Base-by-base conservation (phyloP, 2,888 invertebrate genomes). In the Smittia aterrima region DNA sequence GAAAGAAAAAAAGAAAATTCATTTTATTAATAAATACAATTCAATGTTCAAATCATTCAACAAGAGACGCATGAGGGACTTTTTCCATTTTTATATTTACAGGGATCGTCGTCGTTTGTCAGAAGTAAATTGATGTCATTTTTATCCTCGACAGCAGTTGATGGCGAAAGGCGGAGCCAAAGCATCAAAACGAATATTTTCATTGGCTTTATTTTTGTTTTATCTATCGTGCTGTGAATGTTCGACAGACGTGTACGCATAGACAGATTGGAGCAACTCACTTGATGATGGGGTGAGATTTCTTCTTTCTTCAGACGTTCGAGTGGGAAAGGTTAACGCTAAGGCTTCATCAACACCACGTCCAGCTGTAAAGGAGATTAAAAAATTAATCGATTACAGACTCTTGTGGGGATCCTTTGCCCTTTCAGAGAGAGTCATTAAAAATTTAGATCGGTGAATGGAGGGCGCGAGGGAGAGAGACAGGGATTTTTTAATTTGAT, bases 311-410 rank as follows among this genome's bases (percentile, higher is more conserved):
- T n/a, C n/a, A n/a, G n/a, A n/a, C n/a, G 32, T 9, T 32, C 9
- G 9, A 32, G 32, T 32, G 4, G 32, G 9, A 9, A 9, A 32
- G 32, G 4, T 32, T 32, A 6, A 3, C 16, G 47, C 47, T 58
- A 58, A 20, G 58, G 58, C 13, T 58, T 58, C 58, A 58, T 58
- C 22, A 22, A 58, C 58, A 58, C 18, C 22, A 13, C 18, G 58
- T 22, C 58, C 22, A 58, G 58, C 18, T 9, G 22, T 11, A 58
- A 58, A 58, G 18, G 32, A 71, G 70, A 71, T 71, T 71, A 71
- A 71, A 71, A 71, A 54, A 71, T 71, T 71, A 71, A 71, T 71
- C 70, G 70, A 71, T 71, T 71, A 71, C 25, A 53, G 22, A 58
- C 47, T 22, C 22, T 58, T 47, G 32, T 47, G 47, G 47, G 38